Evolutionary conservation across 1,140 invertebrate genomes (phyloP).

Genomic region (Eupeodes corollae): DNA sequence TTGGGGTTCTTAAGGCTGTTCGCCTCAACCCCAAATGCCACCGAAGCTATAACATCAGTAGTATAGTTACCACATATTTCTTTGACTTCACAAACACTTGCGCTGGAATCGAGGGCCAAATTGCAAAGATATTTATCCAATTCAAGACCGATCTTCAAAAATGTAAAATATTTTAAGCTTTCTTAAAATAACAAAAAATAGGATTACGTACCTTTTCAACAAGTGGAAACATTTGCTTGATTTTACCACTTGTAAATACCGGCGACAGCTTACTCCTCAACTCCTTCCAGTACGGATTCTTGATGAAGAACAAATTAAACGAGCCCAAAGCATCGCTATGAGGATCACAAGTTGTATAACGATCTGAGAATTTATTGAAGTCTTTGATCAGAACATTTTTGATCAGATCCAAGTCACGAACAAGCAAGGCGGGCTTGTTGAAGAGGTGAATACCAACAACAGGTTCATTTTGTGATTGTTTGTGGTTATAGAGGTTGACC

Average conservation of each 20-base stretch:
- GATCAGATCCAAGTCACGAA: slow-evolving; percentile 42
- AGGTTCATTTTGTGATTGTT: slow-evolving; percentile 25
- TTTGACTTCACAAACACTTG: slow-evolving; percentile 27
- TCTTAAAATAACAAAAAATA: not conserved
- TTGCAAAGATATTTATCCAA: slow-evolving; percentile 12
- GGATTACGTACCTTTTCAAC: slow-evolving; percentile 34
- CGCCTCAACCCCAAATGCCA: slow-evolving; percentile 47
- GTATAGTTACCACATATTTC: slow-evolving; percentile 42
- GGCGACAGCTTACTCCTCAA: slow-evolving; percentile 42
- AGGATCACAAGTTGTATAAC: slow-evolving; percentile 23
- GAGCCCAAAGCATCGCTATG: slow-evolving; percentile 26
- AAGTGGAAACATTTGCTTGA: slow-evolving; percentile 46
- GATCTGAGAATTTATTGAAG: slow-evolving; percentile 37
- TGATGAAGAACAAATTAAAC: slow-evolving; percentile 29
- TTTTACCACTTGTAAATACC: slow-evolving; percentile 43
- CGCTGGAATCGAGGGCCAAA: not conserved
- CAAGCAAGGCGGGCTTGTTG: slow-evolving; percentile 38
- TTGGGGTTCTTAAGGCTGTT: slow-evolving; percentile 41
- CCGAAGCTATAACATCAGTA: slow-evolving; percentile 47
- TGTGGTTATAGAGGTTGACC: slow-evolving; percentile 27
- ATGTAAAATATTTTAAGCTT: too few relatives aligned
- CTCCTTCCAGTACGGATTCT: slow-evolving; percentile 40
- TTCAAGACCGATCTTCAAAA: slow-evolving; percentile 16
- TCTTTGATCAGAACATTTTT: slow-evolving; percentile 42
- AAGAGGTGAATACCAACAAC: slow-evolving; percentile 39